Conservation (phyloP, 2,888 invertebrate species). For the Ichneumoninae sp. region DNA sequence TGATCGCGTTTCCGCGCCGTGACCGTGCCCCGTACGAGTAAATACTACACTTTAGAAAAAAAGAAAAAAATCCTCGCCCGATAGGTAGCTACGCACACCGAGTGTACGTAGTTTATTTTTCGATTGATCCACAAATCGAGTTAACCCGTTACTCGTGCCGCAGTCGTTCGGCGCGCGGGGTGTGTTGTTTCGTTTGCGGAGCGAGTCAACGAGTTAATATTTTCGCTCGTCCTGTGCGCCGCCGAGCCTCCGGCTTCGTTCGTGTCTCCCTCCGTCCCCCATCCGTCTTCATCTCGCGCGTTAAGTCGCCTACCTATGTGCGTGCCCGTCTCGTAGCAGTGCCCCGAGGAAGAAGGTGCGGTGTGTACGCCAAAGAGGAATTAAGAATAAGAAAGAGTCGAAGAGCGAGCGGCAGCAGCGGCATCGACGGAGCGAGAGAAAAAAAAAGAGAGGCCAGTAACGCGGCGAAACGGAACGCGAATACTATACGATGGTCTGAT, state of each 20-base stretch:
- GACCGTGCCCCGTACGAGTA: slow-evolving; percentile 16
- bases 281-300: slow-evolving; percentile 5
- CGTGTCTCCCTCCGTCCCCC: background rate
- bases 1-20: slow-evolving; percentile 29
- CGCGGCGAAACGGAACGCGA: slow-evolving; percentile 56
- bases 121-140: slow-evolving; percentile 13
- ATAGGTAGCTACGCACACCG: background rate
- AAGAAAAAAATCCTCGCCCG: background rate
- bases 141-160: slow-evolving; percentile 20
- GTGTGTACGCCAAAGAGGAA: slow-evolving; percentile 25
- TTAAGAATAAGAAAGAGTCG: slow-evolving; percentile 19
- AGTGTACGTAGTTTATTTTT: background rate
- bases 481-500: slow-evolving; percentile 79
- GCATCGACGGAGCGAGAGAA: slow-evolving; percentile 25
- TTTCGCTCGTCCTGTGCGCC: background rate
- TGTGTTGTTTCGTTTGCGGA: slow-evolving; percentile 7
- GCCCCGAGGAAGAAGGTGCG: slow-evolving; percentile 20
- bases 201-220: slow-evolving; percentile 11
- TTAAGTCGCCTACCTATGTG: background rate
- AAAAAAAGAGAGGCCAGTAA: slow-evolving; percentile 13
- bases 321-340: slow-evolving; percentile 25
- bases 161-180: slow-evolving; percentile 7
- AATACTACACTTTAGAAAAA: slow-evolving; percentile 1
- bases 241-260: background rate
- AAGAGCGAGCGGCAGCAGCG: background rate